A percentile compares a stretch with the other conserved stretches of the same genome.
Conservation (phyloP, 2,888 invertebrate species). For the Cyclophora punctaria region DNA sequence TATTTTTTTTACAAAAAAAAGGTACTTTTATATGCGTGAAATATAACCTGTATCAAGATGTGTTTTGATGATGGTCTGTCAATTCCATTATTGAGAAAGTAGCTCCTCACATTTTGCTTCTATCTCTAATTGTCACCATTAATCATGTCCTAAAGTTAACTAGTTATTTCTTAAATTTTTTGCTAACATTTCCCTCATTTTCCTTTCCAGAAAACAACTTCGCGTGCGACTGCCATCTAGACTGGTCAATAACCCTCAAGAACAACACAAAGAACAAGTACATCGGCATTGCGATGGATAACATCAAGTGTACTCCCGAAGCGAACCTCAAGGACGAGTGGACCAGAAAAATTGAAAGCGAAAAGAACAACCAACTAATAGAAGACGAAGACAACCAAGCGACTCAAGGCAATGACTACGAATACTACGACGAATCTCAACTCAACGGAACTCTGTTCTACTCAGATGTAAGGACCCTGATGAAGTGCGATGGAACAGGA, state of each 20-base stretch:
- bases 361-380: slow-evolving; percentile 29
- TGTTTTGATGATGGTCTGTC: too few species aligned
- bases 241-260: slow-evolving; percentile 52
- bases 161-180: too few species aligned
- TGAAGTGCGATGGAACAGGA: slow-evolving; percentile 36
- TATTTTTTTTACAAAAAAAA: too few species aligned
- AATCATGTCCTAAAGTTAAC: too few species aligned
- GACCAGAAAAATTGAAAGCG: slow-evolving; percentile 38
- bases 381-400: slow-evolving; percentile 31
- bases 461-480: slow-evolving; percentile 48
- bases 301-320: slow-evolving; percentile 55
- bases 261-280: slow-evolving; percentile 50
- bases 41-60: too few species aligned
- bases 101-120: too few species aligned
- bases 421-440: slow-evolving; percentile 62
- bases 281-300: slow-evolving; percentile 46
- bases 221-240: slow-evolving; percentile 55
- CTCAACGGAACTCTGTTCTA: slow-evolving; percentile 63
- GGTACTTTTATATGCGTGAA: too few species aligned
- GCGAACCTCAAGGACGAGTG: slow-evolving; percentile 41
- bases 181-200: too few species aligned
- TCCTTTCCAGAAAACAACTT: slow-evolving; percentile 57
- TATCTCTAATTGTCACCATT: too few species aligned
- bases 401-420: slow-evolving; percentile 41
- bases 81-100: too few species aligned